A percentile compares a stretch with the other conserved stretches of the same genome.
Conservation (phyloP, 64 coral and sea anemone species). For the Pocillopora verrucosa region DNA sequence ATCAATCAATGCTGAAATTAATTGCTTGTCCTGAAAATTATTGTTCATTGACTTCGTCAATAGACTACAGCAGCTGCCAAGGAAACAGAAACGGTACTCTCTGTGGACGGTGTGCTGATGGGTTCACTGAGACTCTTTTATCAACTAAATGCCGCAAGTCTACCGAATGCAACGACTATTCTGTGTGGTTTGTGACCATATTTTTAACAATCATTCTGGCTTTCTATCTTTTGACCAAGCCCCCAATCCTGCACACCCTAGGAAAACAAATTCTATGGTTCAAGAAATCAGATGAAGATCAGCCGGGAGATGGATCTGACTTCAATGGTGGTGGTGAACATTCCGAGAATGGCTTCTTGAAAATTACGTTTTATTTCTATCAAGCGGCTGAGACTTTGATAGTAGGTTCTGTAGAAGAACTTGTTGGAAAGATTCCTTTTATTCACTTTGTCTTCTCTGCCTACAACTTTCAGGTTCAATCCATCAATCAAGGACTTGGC, state of each 20-base stretch:
- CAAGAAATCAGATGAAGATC: background rate
- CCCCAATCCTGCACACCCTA: slow-evolving; percentile 11
- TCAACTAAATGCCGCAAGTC: slow-evolving; percentile 50
- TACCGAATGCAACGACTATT: slow-evolving; percentile 56
- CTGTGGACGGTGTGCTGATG: slow-evolving; percentile 46
- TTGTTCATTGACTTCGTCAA: background rate
- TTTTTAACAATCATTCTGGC: slow-evolving; percentile 35
- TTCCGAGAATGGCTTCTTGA: background rate
- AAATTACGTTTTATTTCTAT: slow-evolving; percentile 51
- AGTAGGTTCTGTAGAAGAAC: slow-evolving; percentile 14
- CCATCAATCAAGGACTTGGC: slow-evolving; percentile 3
- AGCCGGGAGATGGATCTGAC: background rate
- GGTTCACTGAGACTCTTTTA: slow-evolving; percentile 59
- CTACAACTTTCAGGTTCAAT: slow-evolving; percentile 16
- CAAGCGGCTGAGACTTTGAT: slow-evolving; percentile 39
- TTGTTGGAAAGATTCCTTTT: background rate
- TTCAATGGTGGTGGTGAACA: background rate
- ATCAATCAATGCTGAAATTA: slow-evolving; percentile 17
- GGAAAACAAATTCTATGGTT: slow-evolving; percentile 53
- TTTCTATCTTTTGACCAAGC: slow-evolving; percentile 58
- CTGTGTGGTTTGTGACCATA: slow-evolving; percentile 47
- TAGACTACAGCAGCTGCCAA: slow-evolving; percentile 42
- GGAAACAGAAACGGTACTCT: slow-evolving; percentile 48
- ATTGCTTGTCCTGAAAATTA: slow-evolving; percentile 43
- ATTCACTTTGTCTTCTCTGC: background rate